Evolutionary conservation across 2,888 invertebrate species (phyloP), one percentile per base, ranked within the genome.

Genomic region (Flexamia atlantica): DNA sequence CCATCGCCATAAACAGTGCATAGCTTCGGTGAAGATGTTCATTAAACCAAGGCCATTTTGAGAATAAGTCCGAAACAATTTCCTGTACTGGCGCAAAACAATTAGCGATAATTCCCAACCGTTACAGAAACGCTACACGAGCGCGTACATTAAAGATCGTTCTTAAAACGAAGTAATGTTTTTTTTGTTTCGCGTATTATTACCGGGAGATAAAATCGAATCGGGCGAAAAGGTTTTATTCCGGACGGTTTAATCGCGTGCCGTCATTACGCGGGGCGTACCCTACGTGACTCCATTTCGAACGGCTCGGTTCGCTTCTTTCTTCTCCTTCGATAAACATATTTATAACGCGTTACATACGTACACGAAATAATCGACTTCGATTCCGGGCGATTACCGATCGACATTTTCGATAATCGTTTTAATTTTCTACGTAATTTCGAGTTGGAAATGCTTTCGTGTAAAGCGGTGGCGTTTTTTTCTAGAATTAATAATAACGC

Each of bases 401-500:
- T 82, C 82, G 53, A 70, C 70, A 72, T 82, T 72, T 82, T 70
- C 72, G 82, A 82, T 82, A 82, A 82, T 82, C 72, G 82, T 82
- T 82, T 82, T 82, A 82, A 82, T 82, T 82, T 82, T 72, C 82
- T 46, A 32, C 14, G 72, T 82, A 82, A 82, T 82, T 82, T 82
- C 53, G n/a, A 82, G 72, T 82, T 82, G 28, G 81, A 46, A 81
- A 81, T 81, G 68, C 30, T 81, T 60, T 68, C 72, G 72, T 50
- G 82, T 53, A 76, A 76, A 76, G 76, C 76, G 76, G 76, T 76
- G 76, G 76, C 50, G 76, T 46, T 64, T 82, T 82, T 82, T 82
- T n/a, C n/a, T 53, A 82, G 72, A 82, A 82, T 82, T 82, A 82
- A 82, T 82, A 72, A 82, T 53, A 32, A 82, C 68, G 25, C 28